phyloP scores from a whole-genome alignment of 2,888 invertebrate genomes.

The Drosophila kambysellisi region DNA sequence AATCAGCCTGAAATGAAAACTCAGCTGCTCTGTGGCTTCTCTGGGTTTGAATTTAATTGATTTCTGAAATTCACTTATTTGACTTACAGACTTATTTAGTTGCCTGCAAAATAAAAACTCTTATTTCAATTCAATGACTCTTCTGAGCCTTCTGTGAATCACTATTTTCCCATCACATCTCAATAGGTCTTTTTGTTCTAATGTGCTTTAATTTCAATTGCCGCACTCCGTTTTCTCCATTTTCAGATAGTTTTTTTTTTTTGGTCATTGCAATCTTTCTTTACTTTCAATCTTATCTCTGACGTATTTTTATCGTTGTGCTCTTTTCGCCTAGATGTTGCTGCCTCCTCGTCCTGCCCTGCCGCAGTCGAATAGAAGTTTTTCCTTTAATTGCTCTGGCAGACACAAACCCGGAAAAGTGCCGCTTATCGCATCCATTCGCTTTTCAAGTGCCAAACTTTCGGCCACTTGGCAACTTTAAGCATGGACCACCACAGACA shows the following conservation, averaged over 20 bases:
- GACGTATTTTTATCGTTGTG: constrained; percentile 19
- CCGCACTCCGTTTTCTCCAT: neutral
- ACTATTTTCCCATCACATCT: neutral
- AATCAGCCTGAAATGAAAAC: constrained; percentile 24
- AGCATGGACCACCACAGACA: constrained; percentile 49
- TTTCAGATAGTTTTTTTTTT: neutral
- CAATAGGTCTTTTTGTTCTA: neutral
- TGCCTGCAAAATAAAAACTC: neutral
- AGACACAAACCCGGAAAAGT: constrained; percentile 65
- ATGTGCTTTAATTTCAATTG: neutral
- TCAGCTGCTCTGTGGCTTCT: constrained; percentile 21
- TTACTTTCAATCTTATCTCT: constrained; percentile 2
- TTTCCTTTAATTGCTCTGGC: constrained; percentile 64
- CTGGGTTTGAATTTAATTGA: constrained; percentile 25
- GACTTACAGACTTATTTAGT: neutral
- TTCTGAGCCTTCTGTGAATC: neutral
- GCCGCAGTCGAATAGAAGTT: constrained; percentile 37
- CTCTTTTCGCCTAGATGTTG: neutral
- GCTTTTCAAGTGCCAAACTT: constrained; percentile 58
- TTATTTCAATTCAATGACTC: neutral
- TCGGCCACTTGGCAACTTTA: constrained; percentile 56
- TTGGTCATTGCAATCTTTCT: neutral
- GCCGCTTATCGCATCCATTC: constrained; percentile 71
- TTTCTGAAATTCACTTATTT: constrained; percentile 7
- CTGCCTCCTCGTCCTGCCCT: neutral